Base-by-base conservation (phyloP, 2,113 vertebrate genomes). In the Leptodactylus fuscus region DNA sequence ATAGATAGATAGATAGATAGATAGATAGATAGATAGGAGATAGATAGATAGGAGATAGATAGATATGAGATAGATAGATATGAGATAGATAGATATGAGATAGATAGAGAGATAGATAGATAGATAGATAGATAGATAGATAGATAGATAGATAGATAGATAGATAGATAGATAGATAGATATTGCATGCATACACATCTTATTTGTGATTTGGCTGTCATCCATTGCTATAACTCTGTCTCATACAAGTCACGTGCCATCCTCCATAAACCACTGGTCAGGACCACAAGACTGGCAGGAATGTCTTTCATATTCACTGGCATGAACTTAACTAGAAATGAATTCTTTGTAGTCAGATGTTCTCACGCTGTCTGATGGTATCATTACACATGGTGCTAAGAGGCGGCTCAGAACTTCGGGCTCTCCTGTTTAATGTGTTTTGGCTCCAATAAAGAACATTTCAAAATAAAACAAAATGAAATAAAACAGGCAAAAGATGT, bases 271-370 rank as follows among this genome's bases (percentile, higher is more conserved):
- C 5, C 36, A 73, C 20, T 55, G 34, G 67, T 60, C 49, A 71
- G 70, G 58, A 60, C 69, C 48, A n/a, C 46, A 27, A 82, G 34
- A 71, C 9, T 53, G 65, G 27, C 62, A 82, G 67, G 65, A 55
- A 82, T 71, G 65, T 24, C 80, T 81, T 82, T 82, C 81, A 82
- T 82, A n/a, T 22, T 58, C 32, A 82, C 49, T 73, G 67, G 34
- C 32, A 73, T 58, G 13, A 73, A 58, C n/a, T n/a, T 71, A 82
- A 81, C 41, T 48, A 51, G 62, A 69, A 48, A 65, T 38, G 65
- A 82, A 34, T 22, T 69, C 80, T 82, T 70, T 82, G 62, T 70
- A 49, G 16, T 36, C 9, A 7, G 10, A 51, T 34, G 36, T 73
- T 73, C 34, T 82, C 81, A 82, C 67, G 81, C 69, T 29, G 34